Conservation (phyloP, 2,797 vertebrate genomes). For the Vespertilio murinus region DNA sequence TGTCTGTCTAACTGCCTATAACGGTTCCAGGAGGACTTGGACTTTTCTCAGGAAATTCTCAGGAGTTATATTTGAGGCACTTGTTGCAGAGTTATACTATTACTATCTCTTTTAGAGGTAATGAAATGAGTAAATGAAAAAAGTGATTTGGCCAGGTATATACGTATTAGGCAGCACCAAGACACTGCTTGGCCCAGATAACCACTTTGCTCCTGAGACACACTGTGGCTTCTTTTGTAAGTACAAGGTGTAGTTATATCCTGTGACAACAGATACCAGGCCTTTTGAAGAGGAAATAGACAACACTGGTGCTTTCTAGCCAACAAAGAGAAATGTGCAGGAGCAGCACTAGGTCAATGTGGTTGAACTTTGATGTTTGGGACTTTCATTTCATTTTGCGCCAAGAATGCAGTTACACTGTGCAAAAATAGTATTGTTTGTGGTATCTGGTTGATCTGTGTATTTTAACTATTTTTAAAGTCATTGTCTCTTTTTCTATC, state of each 20-base stretch:
- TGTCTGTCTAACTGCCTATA: too few relatives aligned
- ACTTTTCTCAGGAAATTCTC: background rate
- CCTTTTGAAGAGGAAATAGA: background rate
- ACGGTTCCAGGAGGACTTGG: background rate
- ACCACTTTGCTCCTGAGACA: background rate
- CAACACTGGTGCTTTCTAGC: background rate
- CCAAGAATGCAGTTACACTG: background rate
- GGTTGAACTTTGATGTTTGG: background rate
- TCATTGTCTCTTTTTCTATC: background rate
- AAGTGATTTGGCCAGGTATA: background rate
- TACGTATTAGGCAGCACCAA: background rate
- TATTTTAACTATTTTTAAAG: background rate
- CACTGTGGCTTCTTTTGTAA: background rate
- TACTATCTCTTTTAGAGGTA: background rate
- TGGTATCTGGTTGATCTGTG: background rate
- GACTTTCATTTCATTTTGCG: slow-evolving; percentile 16
- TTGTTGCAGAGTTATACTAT: background rate
- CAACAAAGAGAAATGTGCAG: background rate
- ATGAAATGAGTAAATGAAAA: background rate
- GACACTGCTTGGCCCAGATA: background rate
- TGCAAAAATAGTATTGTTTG: background rate
- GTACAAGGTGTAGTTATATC: accelerated
- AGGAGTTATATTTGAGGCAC: background rate
- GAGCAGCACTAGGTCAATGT: background rate
- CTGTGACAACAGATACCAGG: accelerated